These are phyloP conservation scores for Ephialtes manifestator DNA, from an alignment of 2,888 invertebrate species.

Conservation along the genomic window DNA sequence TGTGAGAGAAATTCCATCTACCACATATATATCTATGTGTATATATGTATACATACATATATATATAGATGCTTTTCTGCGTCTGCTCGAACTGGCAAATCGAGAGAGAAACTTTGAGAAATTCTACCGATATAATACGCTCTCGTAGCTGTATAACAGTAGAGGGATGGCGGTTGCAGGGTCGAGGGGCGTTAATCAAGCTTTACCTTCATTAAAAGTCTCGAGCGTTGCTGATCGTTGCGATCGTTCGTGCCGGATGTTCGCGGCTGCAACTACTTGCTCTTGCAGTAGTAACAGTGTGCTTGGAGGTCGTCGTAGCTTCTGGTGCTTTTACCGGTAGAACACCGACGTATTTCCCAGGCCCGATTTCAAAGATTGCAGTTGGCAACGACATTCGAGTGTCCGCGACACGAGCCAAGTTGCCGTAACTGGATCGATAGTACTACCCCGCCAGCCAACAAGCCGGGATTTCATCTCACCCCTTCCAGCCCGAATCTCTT, in stretches of 20 bases:
- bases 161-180: slow-evolving; percentile 17
- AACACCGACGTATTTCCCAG: slow-evolving; percentile 31
- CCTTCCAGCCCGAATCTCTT: slow-evolving; percentile 28
- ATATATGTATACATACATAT: too few relatives aligned
- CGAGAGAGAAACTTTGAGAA: slow-evolving; percentile 57
- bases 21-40: background rate
- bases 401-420: slow-evolving; percentile 73
- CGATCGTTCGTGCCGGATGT: slow-evolving; percentile 50
- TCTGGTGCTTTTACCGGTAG: background rate
- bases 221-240: slow-evolving; percentile 52
- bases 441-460: slow-evolving; percentile 56
- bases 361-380: slow-evolving; percentile 72
- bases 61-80: background rate
- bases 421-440: slow-evolving; percentile 71
- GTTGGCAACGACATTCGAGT: slow-evolving; percentile 74
- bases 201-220: slow-evolving; percentile 67
- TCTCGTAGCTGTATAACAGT: slow-evolving; percentile 13
- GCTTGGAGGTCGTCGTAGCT: background rate
- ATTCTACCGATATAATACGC: slow-evolving; percentile 50
- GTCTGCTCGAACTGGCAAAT: slow-evolving; percentile 25
- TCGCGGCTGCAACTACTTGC: slow-evolving; percentile 20
- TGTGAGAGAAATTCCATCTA: slow-evolving; percentile 23
- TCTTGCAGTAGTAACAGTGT: slow-evolving; percentile 7
- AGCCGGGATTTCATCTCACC: slow-evolving; percentile 53
- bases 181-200: slow-evolving; percentile 59